phyloP scores from a whole-genome alignment of 1,140 invertebrate genomes.

The Planococcus citri region DNA sequence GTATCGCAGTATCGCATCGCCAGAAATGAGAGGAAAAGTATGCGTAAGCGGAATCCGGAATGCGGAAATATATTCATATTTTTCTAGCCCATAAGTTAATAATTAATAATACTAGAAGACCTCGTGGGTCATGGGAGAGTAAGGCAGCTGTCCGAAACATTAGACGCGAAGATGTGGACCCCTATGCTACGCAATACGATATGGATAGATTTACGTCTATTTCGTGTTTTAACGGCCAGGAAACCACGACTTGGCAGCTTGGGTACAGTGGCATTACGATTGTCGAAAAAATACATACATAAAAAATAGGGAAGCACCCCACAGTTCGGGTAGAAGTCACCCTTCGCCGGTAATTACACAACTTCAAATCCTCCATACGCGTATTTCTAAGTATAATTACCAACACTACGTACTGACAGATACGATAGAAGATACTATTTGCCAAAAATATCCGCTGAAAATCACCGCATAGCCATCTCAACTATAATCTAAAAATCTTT shows the following conservation, averaged over 20 bases:
- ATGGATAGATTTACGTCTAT: constrained; percentile 7
- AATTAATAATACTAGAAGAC: not conserved
- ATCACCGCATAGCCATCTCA: no score
- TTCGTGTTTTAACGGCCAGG: constrained; percentile 1
- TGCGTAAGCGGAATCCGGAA: not conserved
- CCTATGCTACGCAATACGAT: not conserved
- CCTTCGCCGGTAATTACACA: not conserved
- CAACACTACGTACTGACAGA: no score
- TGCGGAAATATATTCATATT: not conserved
- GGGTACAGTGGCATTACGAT: constrained; percentile 6
- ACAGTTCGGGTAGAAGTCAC: not conserved
- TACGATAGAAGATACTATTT: no score
- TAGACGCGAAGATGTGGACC: not conserved
- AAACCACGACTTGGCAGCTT: not conserved
- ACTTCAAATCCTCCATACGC: not conserved
- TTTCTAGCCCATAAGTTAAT: not conserved
- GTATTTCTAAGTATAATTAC: no score
- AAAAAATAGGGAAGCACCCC: constrained; percentile 5
- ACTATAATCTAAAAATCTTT: no score
- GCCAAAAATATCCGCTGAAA: no score
- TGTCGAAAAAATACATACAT: constrained; percentile 4
- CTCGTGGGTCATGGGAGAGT: not conserved
- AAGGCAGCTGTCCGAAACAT: constrained; percentile 1
- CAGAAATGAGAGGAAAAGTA: not conserved
- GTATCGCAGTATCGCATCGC: no score